phyloP scores from a whole-genome alignment of 2,113 vertebrate species.

The Centropristis striata region DNA sequence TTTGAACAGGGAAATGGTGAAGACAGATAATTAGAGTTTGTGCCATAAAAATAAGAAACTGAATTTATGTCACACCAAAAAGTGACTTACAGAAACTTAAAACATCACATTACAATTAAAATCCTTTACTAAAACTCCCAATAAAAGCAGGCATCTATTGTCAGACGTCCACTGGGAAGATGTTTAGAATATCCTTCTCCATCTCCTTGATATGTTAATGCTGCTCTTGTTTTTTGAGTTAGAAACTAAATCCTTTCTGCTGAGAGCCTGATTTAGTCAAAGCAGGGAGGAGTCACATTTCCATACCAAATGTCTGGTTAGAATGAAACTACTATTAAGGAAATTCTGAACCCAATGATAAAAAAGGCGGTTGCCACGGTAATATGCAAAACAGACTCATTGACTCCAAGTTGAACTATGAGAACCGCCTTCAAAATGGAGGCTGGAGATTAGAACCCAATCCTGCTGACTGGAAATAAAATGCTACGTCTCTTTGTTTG shows the following conservation, averaged over 20 bases:
- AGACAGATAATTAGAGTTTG: slow-evolving; percentile 22
- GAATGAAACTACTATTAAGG: slow-evolving; percentile 81
- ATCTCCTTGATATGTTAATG: slow-evolving; percentile 81
- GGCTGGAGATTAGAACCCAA: slow-evolving; percentile 38
- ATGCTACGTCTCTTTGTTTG: neutral
- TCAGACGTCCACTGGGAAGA: slow-evolving; percentile 67
- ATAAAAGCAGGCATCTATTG: slow-evolving; percentile 59
- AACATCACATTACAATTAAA: slow-evolving; percentile 19
- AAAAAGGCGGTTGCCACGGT: slow-evolving; percentile 82
- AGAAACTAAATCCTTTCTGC: slow-evolving; percentile 77
- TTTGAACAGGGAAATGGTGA: slow-evolving; percentile 16
- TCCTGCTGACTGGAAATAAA: slow-evolving; percentile 31
- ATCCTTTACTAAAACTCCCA: slow-evolving; percentile 28
- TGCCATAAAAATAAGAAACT: slow-evolving; percentile 10
- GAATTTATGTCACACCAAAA: neutral
- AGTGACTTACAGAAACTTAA: neutral
- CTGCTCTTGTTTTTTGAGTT: slow-evolving; percentile 70
- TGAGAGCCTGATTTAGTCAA: slow-evolving; percentile 74
- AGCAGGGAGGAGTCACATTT: slow-evolving; percentile 80
- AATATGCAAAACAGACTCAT: slow-evolving; percentile 79
- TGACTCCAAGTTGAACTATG: slow-evolving; percentile 73
- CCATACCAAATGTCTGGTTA: slow-evolving; percentile 79
- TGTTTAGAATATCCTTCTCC: slow-evolving; percentile 67
- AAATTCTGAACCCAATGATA: slow-evolving; percentile 78
- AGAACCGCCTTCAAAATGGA: slow-evolving; percentile 66